These are phyloP conservation scores for Galeopsomyia nigrocyanea DNA, from an alignment of 2,888 invertebrate species.

Conservation along the genomic window DNA sequence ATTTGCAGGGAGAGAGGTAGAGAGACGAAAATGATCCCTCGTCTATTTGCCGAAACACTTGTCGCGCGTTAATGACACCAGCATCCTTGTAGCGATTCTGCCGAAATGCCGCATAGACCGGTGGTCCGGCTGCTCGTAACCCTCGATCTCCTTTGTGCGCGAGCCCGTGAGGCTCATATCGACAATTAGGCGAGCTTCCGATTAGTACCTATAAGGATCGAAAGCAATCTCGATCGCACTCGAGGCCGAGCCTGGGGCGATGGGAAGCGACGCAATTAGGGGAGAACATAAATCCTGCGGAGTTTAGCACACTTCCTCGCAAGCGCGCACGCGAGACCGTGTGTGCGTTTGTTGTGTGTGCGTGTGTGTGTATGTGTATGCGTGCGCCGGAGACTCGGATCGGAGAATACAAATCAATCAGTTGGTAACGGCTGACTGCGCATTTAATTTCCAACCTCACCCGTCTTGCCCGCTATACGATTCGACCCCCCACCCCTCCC, in stretches of 20 bases:
- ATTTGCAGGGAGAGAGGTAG: too few species aligned
- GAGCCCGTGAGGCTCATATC: conserved; percentile 24
- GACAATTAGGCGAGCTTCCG: conserved; percentile 50
- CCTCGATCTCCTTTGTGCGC: conserved; percentile 26
- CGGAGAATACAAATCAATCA: conserved; percentile 68
- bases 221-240: conserved; percentile 54
- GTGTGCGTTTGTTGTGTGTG: not conserved
- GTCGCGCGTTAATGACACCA: conserved; percentile 18
- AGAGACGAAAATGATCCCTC: too few species aligned
- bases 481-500: not conserved
- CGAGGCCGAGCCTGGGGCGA: conserved; percentile 47
- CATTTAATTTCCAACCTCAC: conserved; percentile 67
- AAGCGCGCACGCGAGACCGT: conserved; percentile 1
- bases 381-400: conserved; percentile 52
- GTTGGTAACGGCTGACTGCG: conserved; percentile 65
- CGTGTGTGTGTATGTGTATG: not conserved
- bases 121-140: conserved; percentile 3
- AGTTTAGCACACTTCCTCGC: conserved; percentile 66
- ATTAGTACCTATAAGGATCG: conserved; percentile 49
- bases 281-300: conserved; percentile 66
- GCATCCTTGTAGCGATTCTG: conserved; percentile 1
- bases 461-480: conserved; percentile 17
- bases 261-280: conserved; percentile 63
- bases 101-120: conserved; percentile 7
- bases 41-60: conserved; percentile 14